Conservation (phyloP, 2,888 invertebrate genomes). For the Oligia fasciuncula region DNA sequence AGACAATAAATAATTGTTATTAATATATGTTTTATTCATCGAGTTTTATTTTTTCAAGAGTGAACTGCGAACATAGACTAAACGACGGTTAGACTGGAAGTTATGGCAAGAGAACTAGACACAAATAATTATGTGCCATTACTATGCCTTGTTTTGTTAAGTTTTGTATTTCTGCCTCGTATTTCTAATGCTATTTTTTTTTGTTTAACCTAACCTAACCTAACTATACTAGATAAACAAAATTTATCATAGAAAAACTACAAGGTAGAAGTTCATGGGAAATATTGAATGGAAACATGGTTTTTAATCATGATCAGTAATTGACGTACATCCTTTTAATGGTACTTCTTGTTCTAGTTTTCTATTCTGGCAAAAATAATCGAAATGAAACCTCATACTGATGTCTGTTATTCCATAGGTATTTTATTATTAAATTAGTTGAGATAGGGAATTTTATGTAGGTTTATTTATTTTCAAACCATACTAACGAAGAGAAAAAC, state of each 20-base stretch:
- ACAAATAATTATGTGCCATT: background rate
- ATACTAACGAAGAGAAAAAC: background rate
- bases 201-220: too few relatives aligned
- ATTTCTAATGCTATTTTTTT: background rate
- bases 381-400: background rate
- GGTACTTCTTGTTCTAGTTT: background rate
- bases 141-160: background rate
- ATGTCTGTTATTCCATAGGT: background rate
- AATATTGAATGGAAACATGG: background rate
- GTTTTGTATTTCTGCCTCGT: background rate
- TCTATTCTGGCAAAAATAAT: background rate
- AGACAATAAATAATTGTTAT: background rate
- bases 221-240: background rate
- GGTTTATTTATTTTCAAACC: background rate
- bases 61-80: background rate
- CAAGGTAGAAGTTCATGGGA: background rate
- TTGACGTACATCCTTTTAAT: background rate
- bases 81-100: too few relatives aligned
- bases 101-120: background rate
- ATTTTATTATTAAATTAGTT: background rate
- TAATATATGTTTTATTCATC: constrained; percentile 3
- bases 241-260: background rate
- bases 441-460: background rate
- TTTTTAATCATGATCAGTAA: background rate
- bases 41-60: background rate